phyloP scores from a whole-genome alignment of 2,113 vertebrate genomes.

The Percopsis transmontana region DNA sequence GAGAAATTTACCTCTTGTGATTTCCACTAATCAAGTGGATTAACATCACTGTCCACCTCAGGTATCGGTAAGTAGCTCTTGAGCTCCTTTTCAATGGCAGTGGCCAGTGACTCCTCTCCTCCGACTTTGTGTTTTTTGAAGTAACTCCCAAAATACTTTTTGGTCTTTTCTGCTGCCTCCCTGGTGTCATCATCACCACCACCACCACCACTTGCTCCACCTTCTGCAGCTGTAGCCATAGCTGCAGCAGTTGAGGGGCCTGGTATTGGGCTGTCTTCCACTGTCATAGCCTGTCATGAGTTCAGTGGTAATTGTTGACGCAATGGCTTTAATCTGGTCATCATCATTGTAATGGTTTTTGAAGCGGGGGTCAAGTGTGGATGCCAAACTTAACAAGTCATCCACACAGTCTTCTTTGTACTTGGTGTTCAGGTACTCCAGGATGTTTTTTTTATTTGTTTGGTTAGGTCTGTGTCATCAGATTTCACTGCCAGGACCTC shows the following conservation, averaged over 20 bases:
- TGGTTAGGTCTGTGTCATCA: slow-evolving; percentile 4
- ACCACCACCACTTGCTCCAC: background rate
- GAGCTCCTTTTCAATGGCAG: background rate
- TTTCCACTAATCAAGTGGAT: background rate
- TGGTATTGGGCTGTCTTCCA: too few relatives aligned
- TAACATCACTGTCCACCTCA: background rate
- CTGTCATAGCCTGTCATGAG: too few relatives aligned
- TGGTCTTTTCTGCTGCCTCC: background rate
- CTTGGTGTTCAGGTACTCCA: slow-evolving; percentile 3
- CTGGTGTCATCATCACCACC: background rate
- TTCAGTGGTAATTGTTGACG: too few relatives aligned
- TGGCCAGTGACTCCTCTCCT: background rate
- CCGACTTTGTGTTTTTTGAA: background rate
- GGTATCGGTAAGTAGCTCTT: background rate
- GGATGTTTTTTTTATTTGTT: slow-evolving; percentile 4
- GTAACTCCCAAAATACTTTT: background rate
- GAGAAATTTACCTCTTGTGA: background rate
- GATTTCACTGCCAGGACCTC: background rate
- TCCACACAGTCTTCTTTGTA: slow-evolving; percentile 1
- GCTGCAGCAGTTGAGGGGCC: too few relatives aligned
- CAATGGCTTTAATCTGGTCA: too few relatives aligned
- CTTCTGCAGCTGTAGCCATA: background rate
- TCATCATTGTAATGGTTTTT: too few relatives aligned
- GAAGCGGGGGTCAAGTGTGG: too few relatives aligned
- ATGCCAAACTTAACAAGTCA: too few relatives aligned